Conservation (phyloP, 2,888 invertebrate genomes). For the Brachylomia viminalis region DNA sequence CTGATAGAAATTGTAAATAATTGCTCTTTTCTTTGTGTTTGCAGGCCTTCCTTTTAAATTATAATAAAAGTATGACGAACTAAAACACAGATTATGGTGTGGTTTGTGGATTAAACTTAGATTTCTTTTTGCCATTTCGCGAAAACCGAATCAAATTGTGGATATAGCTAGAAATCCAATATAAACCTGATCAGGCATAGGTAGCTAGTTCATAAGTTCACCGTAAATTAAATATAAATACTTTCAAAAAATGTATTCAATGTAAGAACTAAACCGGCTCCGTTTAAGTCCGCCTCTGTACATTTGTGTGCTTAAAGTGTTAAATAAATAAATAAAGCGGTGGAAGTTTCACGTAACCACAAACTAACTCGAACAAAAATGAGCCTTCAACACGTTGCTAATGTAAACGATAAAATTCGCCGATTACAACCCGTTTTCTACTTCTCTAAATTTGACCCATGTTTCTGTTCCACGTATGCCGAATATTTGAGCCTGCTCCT, state of each 20-base stretch:
- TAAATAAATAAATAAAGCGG: too few species aligned
- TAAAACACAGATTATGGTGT: neutral
- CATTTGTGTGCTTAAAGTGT: too few species aligned
- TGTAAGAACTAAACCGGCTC: constrained; percentile 53
- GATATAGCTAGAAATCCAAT: constrained; percentile 18
- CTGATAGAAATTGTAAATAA: constrained; percentile 2
- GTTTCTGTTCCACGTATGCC: constrained; percentile 10
- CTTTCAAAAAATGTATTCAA: constrained; percentile 50
- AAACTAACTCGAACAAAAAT: constrained; percentile 53
- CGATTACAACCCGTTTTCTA: constrained; percentile 24
- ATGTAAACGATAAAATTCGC: constrained; percentile 52
- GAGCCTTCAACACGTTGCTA: constrained; percentile 43
- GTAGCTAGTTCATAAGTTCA: constrained; percentile 30
- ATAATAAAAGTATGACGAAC: constrained; percentile 3
- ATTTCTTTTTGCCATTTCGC: neutral
- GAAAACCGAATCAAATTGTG: constrained; percentile 5
- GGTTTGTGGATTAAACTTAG: neutral
- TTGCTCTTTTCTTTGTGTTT: neutral
- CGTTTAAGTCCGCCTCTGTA: too few species aligned
- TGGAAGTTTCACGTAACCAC: constrained; percentile 43
- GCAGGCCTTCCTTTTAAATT: neutral
- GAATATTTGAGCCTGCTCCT: constrained; percentile 34
- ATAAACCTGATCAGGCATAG: constrained; percentile 18
- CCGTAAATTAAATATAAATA: constrained; percentile 51
- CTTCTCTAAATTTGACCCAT: constrained; percentile 26